Evolutionary conservation across 2,113 vertebrate genomes (phyloP).

Genomic region (Ciconia boyciana): DNA sequence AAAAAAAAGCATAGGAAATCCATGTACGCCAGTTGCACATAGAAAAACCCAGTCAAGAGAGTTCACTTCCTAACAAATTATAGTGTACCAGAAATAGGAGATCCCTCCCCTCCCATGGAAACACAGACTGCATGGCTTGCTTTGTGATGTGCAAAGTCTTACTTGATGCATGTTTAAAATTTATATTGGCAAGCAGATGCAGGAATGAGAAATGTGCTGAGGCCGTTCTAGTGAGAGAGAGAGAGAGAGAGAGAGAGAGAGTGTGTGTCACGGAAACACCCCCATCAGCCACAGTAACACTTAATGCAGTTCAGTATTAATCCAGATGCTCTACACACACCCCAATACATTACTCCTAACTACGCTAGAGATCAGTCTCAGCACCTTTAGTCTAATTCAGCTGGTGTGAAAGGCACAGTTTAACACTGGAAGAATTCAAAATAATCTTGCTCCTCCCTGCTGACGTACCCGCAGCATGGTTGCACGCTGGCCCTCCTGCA

Average conservation of each 20-base stretch:
- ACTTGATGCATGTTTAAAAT: neutral
- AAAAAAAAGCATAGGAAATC: neutral
- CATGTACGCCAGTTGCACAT: neutral
- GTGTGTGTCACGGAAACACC: neutral
- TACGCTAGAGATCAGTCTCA: fast-evolving
- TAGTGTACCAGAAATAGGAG: neutral
- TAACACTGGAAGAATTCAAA: neutral
- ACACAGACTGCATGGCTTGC: neutral
- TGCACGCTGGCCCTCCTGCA: neutral
- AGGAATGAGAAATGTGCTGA: neutral
- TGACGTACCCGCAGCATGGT: fast-evolving
- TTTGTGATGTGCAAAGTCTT: neutral
- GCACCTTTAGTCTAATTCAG: neutral
- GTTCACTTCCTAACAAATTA: neutral
- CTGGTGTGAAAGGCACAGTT: neutral
- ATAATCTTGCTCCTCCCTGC: neutral
- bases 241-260: no score
- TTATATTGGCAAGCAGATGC: neutral
- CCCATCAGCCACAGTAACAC: neutral
- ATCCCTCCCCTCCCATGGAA: neutral
- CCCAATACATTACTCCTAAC: neutral
- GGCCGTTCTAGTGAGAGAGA: neutral
- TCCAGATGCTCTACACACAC: neutral
- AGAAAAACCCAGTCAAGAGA: neutral
- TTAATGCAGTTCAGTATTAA: neutral